Evolutionary conservation across 2,888 invertebrate genomes (phyloP).

Genomic region (Icerya purchasi): DNA sequence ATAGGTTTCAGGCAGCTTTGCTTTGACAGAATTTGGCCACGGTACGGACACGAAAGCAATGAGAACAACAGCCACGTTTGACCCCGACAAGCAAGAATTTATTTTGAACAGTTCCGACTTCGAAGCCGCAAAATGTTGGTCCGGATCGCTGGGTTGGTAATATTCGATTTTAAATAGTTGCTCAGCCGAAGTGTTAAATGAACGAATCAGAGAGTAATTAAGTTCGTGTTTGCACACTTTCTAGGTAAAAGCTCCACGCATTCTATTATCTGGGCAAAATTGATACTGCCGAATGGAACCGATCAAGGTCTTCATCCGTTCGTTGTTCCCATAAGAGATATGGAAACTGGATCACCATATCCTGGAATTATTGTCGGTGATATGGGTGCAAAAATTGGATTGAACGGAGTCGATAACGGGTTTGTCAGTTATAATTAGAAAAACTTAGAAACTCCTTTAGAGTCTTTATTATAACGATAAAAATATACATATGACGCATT

Average conservation of each 20-base stretch:
- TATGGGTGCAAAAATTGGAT: constrained; percentile 74
- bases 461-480: neutral
- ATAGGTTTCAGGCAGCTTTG: constrained; percentile 51
- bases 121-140: constrained; percentile 92
- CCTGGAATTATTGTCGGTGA: constrained; percentile 75
- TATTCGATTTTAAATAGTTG: neutral
- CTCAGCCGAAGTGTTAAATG: too few relatives aligned
- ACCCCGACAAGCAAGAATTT: constrained; percentile 52
- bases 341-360: constrained; percentile 42
- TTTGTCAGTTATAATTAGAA: too few relatives aligned
- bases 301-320: constrained; percentile 76
- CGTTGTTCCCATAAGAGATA: constrained; percentile 63
- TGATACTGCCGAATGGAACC: constrained; percentile 51
- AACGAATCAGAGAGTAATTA: too few relatives aligned
- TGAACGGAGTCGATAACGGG: constrained; percentile 90
- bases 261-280: constrained; percentile 67
- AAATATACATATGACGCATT: neutral
- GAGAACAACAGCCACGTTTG: constrained; percentile 75
- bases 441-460: too few relatives aligned
- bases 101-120: constrained; percentile 79
- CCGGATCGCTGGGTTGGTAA: constrained; percentile 58
- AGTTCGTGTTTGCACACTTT: too few relatives aligned
- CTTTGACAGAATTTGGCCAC: constrained; percentile 81
- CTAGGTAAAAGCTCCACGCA: constrained; percentile 65
- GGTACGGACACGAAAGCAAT: constrained; percentile 84